Base-by-base conservation (phyloP, 2,888 invertebrate species). In the Panopea generosa region DNA sequence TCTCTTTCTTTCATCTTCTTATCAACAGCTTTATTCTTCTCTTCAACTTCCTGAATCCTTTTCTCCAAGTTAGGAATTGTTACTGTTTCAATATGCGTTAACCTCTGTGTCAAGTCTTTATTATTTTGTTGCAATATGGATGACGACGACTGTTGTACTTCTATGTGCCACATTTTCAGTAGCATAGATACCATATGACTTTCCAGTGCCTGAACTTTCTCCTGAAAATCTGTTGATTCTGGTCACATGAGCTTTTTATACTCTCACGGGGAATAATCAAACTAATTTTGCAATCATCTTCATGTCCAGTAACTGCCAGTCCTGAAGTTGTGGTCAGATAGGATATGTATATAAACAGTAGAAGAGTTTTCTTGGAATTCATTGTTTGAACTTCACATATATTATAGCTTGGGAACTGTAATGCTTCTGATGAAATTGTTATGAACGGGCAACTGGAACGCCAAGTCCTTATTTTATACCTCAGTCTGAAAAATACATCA, bases 201-300 rank as follows among this genome's bases (percentile, higher is more conserved):
- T 49, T 79, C 83, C n/a, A 84, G 45, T 22, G 79, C 71, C 55
- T 71, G 65, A 43, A 84, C 33, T 71, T 84, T 84, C 22, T 63
- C 9, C 65, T 26, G 33, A 11, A 33, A 11, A 55, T 62, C 59
- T 75, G 67, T 9, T 78, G 83, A 26, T 86, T 80, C 43, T 77
- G 66, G 24, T 81, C 76, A 70, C 89, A 89, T 9, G 81, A 83
- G 26, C 83, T 84, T 74, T 87, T 89, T 22, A 89, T 83, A 52
- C 86, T 87, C 20, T 87, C 86, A 26, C 82, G 78, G 1, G 89
- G 89, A 71, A 89, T 83, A 7, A 87, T 82, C 27, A 89, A 73
- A 62, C 85, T 87, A 6, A 87, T 66, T 2, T 87, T 74, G 68
- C 89, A 88, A 50, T 82, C 85, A 1, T 88, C 85, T 29, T 83